phyloP scores from a whole-genome alignment of 2,888 invertebrate species.

The Corbicula japonica region DNA sequence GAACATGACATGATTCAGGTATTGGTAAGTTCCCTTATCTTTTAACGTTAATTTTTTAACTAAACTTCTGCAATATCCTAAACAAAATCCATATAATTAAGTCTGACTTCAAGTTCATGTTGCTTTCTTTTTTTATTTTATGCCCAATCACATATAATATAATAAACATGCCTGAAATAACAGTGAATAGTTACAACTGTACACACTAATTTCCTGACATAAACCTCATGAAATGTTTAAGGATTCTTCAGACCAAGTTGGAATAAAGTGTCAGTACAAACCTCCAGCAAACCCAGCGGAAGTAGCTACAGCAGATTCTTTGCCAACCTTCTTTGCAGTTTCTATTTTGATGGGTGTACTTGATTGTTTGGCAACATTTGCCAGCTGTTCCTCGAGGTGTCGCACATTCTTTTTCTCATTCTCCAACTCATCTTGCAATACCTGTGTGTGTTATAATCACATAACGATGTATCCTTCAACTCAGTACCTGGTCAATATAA shows the following conservation, averaged over 20 bases:
- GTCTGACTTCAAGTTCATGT: no score
- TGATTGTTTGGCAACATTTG: not conserved
- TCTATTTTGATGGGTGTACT: slow-evolving; percentile 26
- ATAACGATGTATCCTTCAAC: no score
- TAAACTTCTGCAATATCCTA: no score
- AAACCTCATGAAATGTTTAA: not conserved
- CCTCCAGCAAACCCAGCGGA: slow-evolving; percentile 59
- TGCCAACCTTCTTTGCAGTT: slow-evolving; percentile 45
- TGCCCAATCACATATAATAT: no score
- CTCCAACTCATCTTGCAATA: slow-evolving; percentile 76
- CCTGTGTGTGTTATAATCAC: no score
- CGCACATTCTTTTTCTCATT: slow-evolving; percentile 71
- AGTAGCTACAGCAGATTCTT: slow-evolving; percentile 52
- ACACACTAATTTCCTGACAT: slow-evolving; percentile 3
- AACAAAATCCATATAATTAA: no score
- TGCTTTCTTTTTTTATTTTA: no score
- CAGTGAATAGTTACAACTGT: not conserved
- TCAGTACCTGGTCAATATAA: no score
- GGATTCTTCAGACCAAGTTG: not conserved
- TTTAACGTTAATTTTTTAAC: no score
- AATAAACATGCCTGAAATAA: no score
- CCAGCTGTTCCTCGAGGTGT: slow-evolving; percentile 58
- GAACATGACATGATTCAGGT: no score
- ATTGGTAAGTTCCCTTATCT: no score
- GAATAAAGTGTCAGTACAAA: not conserved